These are phyloP conservation scores for Hololepta plana DNA, from an alignment of 2,888 invertebrate species.

Conservation along the genomic window DNA sequence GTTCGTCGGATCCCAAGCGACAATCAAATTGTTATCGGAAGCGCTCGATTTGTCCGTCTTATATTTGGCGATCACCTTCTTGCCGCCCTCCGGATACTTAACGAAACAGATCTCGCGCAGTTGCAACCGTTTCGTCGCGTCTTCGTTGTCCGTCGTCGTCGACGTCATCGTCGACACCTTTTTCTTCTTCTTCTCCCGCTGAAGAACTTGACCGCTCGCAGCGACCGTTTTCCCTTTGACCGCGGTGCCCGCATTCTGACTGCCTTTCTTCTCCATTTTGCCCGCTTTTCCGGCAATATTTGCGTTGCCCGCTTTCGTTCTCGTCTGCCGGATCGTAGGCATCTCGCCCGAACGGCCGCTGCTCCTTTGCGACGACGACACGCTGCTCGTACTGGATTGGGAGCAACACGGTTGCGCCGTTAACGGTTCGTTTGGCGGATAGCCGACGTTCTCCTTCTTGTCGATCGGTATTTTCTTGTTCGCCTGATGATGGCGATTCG, in stretches of 20 bases:
- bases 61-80: slow-evolving; percentile 23
- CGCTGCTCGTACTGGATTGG: slow-evolving; percentile 4
- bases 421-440: slow-evolving; percentile 9
- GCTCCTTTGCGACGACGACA: not conserved
- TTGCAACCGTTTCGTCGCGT: slow-evolving; percentile 13
- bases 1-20: slow-evolving; percentile 19
- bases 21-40: slow-evolving; percentile 20
- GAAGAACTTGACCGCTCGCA: slow-evolving; percentile 8
- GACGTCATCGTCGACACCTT: slow-evolving; percentile 9
- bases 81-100: slow-evolving; percentile 21
- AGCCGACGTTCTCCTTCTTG: slow-evolving; percentile 4
- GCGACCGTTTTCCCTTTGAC: not conserved
- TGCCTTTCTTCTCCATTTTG: not conserved
- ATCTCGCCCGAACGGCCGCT: too few species aligned
- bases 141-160: too few species aligned
- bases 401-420: slow-evolving; percentile 18
- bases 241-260: slow-evolving; percentile 1
- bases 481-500: slow-evolving; percentile 5
- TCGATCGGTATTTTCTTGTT: slow-evolving; percentile 2
- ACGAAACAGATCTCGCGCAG: slow-evolving; percentile 23
- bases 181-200: slow-evolving; percentile 11
- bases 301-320: not conserved
- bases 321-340: too few species aligned
- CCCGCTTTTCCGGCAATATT: slow-evolving; percentile 1
- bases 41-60: slow-evolving; percentile 12